A percentile compares a stretch with the other conserved stretches of the same genome.
Evolutionary conservation across 2,113 vertebrate genomes (phyloP).

Genomic region (Cisticola juncidis): DNA sequence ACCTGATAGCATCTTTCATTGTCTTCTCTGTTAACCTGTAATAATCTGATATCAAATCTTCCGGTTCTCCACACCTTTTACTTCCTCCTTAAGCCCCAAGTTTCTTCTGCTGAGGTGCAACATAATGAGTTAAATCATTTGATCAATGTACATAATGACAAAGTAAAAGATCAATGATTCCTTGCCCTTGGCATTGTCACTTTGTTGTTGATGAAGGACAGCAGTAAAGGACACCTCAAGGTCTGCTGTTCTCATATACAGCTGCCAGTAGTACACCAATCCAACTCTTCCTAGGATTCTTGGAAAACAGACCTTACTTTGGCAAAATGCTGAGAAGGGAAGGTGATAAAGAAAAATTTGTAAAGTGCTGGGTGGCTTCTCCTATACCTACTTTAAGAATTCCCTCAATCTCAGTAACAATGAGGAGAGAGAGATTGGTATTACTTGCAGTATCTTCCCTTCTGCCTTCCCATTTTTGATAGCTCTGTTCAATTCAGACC

Average conservation of each 20-base stretch:
- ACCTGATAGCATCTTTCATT: too few relatives aligned
- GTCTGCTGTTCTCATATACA: neutral
- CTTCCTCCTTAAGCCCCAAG: neutral
- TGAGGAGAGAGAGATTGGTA: neutral
- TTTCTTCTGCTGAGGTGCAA: neutral
- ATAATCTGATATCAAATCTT: too few relatives aligned
- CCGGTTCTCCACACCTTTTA: neutral
- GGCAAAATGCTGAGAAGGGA: rapidly evolving
- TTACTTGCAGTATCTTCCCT: neutral
- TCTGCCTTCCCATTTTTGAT: neutral
- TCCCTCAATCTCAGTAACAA: neutral
- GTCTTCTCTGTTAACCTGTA: too few relatives aligned
- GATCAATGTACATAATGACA: neutral
- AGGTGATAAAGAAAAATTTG: neutral
- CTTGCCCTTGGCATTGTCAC: neutral
- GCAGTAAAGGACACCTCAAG: rapidly evolving
- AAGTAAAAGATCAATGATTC: neutral
- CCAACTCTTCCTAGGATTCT: neutral
- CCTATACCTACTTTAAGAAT: neutral
- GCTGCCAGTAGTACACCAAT: neutral
- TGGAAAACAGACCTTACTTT: neutral
- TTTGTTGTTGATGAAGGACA: neutral
- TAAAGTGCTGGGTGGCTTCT: neutral
- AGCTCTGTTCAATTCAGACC: neutral
- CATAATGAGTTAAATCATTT: neutral